Percentiles rank a stretch among this genome's conserved stretches.
phyloP scores from a whole-genome alignment of 2,888 invertebrate species.

The Kryphioiulus occultus region DNA sequence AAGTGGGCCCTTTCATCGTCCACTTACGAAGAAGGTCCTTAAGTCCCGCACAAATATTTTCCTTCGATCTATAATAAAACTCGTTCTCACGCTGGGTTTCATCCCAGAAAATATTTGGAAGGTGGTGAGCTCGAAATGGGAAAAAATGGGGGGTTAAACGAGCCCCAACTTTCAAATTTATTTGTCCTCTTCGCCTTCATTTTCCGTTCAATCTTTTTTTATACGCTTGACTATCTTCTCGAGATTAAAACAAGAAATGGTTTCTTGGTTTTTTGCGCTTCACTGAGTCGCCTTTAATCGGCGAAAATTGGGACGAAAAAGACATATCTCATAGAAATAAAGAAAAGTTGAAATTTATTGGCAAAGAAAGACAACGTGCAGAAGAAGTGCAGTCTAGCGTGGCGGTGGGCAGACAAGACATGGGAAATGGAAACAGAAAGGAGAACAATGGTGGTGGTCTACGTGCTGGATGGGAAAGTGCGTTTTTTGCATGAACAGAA shows the following conservation, averaged over 20 bases:
- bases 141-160: not conserved
- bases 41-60: not conserved
- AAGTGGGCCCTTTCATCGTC: not conserved
- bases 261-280: slow-evolving; percentile 11
- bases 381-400: not conserved
- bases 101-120: not conserved
- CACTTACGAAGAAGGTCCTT: slow-evolving; percentile 17
- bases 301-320: slow-evolving; percentile 7
- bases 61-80: not conserved
- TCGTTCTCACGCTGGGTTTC: not conserved
- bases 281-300: slow-evolving; percentile 6
- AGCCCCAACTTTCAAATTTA: not conserved
- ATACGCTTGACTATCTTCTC: slow-evolving; percentile 23
- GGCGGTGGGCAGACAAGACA: not conserved
- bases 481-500: too few relatives aligned
- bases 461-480: not conserved
- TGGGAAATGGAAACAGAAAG: not conserved
- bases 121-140: not conserved
- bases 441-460: not conserved
- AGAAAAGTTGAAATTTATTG: slow-evolving; percentile 23
- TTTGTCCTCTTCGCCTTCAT: slow-evolving; percentile 16
- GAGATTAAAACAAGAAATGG: slow-evolving; percentile 23
- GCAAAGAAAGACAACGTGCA: slow-evolving; percentile 1
- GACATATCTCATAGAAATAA: slow-evolving; percentile 23
- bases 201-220: slow-evolving; percentile 15